These are phyloP conservation scores for Syrmaticus mikado DNA, from an alignment of 2,113 vertebrate genomes.

Conservation along the genomic window DNA sequence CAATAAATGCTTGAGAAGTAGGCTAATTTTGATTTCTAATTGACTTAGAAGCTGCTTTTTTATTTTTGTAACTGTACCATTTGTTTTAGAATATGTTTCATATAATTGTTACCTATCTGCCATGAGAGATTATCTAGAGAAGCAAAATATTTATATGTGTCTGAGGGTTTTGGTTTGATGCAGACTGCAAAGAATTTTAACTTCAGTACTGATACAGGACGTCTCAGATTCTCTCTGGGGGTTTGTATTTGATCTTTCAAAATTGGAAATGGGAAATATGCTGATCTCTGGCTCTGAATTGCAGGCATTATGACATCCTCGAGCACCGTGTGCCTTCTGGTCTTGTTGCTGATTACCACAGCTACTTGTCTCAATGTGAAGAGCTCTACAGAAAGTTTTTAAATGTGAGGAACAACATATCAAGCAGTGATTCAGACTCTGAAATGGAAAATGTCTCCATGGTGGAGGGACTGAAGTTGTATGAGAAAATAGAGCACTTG, in stretches of 20 bases:
- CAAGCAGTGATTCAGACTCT: conserved; percentile 82
- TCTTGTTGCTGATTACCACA: conserved; percentile 87
- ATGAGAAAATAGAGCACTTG: conserved; percentile 87
- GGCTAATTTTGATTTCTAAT: neutral
- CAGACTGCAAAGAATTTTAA: neutral
- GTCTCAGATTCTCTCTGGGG: neutral
- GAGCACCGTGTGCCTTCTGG: conserved; percentile 91
- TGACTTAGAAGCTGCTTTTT: neutral
- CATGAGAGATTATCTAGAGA: neutral
- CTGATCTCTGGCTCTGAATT: neutral
- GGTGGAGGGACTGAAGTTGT: conserved; percentile 92
- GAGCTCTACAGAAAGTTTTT: conserved; percentile 86
- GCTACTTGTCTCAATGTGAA: conserved; percentile 83
- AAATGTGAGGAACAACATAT: conserved; percentile 82
- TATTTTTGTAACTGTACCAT: neutral
- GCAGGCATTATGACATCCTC: conserved; percentile 93
- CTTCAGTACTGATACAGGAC: neutral
- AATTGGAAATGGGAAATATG: neutral
- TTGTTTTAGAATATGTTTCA: neutral
- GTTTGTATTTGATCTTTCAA: neutral
- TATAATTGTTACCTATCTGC: neutral
- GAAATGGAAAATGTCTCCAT: conserved; percentile 89
- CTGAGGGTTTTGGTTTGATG: neutral
- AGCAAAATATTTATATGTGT: neutral
- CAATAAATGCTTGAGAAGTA: neutral